Conservation (phyloP, 2,888 invertebrate species). For the Venustoraphidia nigricollis region DNA sequence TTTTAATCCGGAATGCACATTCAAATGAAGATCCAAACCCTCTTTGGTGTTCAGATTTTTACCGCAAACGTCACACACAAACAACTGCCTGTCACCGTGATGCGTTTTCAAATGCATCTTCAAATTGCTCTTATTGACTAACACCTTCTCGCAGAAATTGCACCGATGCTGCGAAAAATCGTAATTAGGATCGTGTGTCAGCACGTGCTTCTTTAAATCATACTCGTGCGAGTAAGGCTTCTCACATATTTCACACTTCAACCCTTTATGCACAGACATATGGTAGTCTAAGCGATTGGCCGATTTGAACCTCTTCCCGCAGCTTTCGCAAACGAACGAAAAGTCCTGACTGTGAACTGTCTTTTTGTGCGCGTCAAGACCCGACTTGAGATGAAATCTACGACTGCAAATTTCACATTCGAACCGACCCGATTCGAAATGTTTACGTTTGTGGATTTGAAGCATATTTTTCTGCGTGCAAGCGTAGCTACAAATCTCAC, state of each 20-base stretch:
- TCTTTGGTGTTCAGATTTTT: constrained; percentile 19
- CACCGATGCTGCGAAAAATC: constrained; percentile 5
- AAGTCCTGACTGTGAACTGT: constrained; percentile 22
- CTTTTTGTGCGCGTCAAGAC: constrained; percentile 24
- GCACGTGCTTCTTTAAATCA: constrained; percentile 10
- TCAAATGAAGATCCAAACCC: background rate
- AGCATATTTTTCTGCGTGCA: constrained; percentile 15
- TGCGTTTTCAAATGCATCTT: constrained; percentile 10
- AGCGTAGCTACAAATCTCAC: constrained; percentile 1
- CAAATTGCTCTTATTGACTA: constrained; percentile 5
- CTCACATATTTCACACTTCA: background rate
- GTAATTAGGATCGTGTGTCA: constrained; percentile 9
- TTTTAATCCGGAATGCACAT: background rate
- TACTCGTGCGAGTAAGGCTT: constrained; percentile 15
- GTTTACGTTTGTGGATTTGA: constrained; percentile 18
- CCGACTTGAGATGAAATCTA: constrained; percentile 20
- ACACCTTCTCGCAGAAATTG: constrained; percentile 6
- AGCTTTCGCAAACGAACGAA: constrained; percentile 2
- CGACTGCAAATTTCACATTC: constrained; percentile 8
- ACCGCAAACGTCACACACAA: constrained; percentile 29
- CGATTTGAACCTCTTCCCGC: background rate
- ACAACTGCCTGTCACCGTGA: constrained; percentile 19
- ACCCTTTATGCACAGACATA: constrained; percentile 8
- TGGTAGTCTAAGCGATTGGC: background rate
- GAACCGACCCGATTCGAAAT: background rate